Base-by-base conservation (phyloP, 2,888 invertebrate species). In the Phyto melanocephala region DNA sequence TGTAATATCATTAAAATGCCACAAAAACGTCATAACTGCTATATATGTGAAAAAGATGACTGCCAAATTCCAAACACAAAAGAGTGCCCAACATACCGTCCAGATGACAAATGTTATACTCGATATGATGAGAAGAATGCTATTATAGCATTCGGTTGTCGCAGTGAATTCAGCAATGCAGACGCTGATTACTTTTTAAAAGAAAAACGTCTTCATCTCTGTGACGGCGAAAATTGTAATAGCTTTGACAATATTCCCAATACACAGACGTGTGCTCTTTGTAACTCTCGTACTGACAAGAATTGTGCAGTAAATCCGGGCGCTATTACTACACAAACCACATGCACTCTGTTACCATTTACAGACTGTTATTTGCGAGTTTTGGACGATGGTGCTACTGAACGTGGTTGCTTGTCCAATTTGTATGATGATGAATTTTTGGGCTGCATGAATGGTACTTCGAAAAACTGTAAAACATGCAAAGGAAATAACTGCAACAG, bases 351-450 rank as follows among this genome's bases (percentile, higher is more conserved):
- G 0, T 1, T 40, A 3, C 89, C 89, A 2, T 85, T 86, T 17
- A 87, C 90, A 0, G 84, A 88, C 0, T 90, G 90, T 63, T 90
- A 90, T 28, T 76, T 87, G 0, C 87, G 90, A 5, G 87, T 89
- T 0, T 81, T 89, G 2, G 2, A 15, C 2, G 87, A 88, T 71
- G 90, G 90, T n/a, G 72, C 85, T 24, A 90, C 90, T 1, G 90
- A 90, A 78, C 86, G 90, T 33, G 90, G 90, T 8, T 90, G 90
- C 13, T 40, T 89, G 7, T 87, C 90, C 7, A 89, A 83, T 63
- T 79, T 90, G 65, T 85, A 87, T 52, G 86, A 85, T 1, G 87
- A 90, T 2, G 88, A 89, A 11, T 90, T 90, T 80, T 56, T 87
- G 1, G 63, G 86, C 13, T 90, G 90, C 63, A 85, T 87, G 17